A percentile compares a stretch with the other conserved stretches of the same genome.
phyloP scores from a whole-genome alignment of 1,140 invertebrate genomes.

The Drosophila sucinea region DNA sequence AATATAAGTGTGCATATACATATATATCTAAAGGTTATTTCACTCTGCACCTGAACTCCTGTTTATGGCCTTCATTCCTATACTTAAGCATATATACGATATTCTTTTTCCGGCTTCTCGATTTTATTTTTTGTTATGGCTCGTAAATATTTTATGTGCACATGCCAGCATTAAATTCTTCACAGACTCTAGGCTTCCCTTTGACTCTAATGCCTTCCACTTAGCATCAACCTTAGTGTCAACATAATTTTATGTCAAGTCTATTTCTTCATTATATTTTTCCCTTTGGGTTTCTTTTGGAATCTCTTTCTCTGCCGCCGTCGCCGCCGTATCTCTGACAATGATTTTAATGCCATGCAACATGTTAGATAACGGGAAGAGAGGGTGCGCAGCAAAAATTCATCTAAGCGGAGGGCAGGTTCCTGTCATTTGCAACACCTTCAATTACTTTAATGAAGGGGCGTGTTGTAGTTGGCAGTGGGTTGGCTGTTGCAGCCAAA shows the following conservation, averaged over 20 bases:
- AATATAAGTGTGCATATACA: constrained; percentile 19
- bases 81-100: not conserved
- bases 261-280: constrained; percentile 71
- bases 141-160: constrained; percentile 78
- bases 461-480: constrained; percentile 4
- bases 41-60: constrained; percentile 37
- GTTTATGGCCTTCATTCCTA: constrained; percentile 75
- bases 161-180: constrained; percentile 40
- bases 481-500: constrained; percentile 18
- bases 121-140: constrained; percentile 68
- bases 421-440: constrained; percentile 73
- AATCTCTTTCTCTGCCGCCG: not conserved
- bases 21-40: constrained; percentile 53
- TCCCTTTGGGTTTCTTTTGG: constrained; percentile 5
- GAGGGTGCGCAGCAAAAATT: constrained; percentile 37
- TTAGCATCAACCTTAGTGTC: constrained; percentile 73
- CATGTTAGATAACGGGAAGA: constrained; percentile 24
- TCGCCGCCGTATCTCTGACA: constrained; percentile 43
- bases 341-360: constrained; percentile 76
- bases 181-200: constrained; percentile 16
- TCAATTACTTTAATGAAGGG: constrained; percentile 66
- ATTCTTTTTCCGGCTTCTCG: constrained; percentile 39
- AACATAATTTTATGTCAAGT: constrained; percentile 65
- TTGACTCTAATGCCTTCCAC: constrained; percentile 60
- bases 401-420: constrained; percentile 53